phyloP scores from a whole-genome alignment of 2,888 invertebrate species.

The Dichetophora obliterata region DNA sequence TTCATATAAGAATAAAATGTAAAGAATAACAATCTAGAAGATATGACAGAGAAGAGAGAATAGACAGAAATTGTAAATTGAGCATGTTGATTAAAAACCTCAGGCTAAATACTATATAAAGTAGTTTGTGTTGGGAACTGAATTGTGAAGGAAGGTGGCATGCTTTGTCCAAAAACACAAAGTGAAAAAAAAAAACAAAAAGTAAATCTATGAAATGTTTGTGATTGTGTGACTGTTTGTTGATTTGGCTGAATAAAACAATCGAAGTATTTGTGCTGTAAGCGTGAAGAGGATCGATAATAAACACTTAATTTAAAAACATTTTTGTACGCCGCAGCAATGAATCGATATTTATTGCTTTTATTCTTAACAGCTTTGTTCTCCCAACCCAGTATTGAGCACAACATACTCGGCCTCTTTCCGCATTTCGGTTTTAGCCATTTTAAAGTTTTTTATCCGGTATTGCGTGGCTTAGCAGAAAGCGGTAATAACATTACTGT shows the following conservation, averaged over 20 bases:
- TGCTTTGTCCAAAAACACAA: neutral
- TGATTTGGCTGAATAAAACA: neutral
- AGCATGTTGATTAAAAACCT: neutral
- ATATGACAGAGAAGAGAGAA: neutral
- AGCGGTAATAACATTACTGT: constrained; percentile 79
- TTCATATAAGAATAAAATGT: too few relatives aligned
- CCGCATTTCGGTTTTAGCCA: constrained; percentile 80
- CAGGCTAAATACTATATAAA: neutral
- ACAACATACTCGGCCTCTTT: constrained; percentile 76
- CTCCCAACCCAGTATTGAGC: constrained; percentile 42
- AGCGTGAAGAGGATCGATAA: neutral
- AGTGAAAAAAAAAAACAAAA: neutral
- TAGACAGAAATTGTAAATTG: neutral
- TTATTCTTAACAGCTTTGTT: neutral
- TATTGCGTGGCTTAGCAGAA: constrained; percentile 73
- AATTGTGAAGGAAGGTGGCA: neutral
- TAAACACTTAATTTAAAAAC: neutral
- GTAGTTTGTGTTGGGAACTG: neutral
- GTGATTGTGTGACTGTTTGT: neutral
- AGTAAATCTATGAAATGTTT: neutral
- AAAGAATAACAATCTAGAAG: neutral
- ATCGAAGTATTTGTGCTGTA: neutral
- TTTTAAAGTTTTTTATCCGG: constrained; percentile 75
- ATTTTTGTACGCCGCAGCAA: neutral
- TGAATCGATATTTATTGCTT: constrained; percentile 10